Percentiles rank a stretch among this genome's conserved stretches.
These are phyloP conservation scores for Panzeria rudis DNA, from an alignment of 2,888 invertebrate genomes.

Conservation along the genomic window DNA sequence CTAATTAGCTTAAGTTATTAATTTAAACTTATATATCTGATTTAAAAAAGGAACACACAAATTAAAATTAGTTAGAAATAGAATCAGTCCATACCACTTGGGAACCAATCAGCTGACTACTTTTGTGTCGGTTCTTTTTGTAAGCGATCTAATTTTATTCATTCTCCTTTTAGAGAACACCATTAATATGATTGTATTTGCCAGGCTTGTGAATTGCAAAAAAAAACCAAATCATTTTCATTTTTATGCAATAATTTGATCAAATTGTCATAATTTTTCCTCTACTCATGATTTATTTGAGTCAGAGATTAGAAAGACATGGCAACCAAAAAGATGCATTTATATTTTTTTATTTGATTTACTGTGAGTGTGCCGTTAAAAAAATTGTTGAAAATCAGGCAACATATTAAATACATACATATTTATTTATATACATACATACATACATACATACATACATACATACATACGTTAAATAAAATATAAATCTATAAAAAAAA, in stretches of 20 bases:
- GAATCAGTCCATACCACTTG: too few relatives aligned
- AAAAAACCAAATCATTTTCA: conserved; percentile 43
- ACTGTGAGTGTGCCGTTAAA: neutral
- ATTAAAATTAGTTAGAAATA: too few relatives aligned
- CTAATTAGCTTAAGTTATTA: too few relatives aligned
- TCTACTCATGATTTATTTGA: conserved; percentile 60
- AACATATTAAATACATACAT: neutral
- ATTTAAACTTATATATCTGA: too few relatives aligned
- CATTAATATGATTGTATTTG: conserved; percentile 1
- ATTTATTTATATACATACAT: neutral
- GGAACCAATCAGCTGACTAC: neutral
- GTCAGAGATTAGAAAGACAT: conserved; percentile 56
- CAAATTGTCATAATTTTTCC: conserved; percentile 70
- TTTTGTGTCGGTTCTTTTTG: neutral
- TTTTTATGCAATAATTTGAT: conserved; percentile 69
- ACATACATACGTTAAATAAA: neutral
- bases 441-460: neutral
- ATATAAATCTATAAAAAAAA: neutral
- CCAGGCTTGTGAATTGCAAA: neutral
- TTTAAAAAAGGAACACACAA: too few relatives aligned
- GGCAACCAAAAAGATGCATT: conserved; percentile 46
- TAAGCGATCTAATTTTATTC: neutral
- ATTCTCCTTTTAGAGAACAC: neutral
- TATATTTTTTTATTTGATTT: conserved; percentile 10
- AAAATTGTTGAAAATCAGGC: neutral